These are phyloP conservation scores for Heterocephalus glaber DNA, from an alignment of 2,113 vertebrate species.

Conservation along the genomic window DNA sequence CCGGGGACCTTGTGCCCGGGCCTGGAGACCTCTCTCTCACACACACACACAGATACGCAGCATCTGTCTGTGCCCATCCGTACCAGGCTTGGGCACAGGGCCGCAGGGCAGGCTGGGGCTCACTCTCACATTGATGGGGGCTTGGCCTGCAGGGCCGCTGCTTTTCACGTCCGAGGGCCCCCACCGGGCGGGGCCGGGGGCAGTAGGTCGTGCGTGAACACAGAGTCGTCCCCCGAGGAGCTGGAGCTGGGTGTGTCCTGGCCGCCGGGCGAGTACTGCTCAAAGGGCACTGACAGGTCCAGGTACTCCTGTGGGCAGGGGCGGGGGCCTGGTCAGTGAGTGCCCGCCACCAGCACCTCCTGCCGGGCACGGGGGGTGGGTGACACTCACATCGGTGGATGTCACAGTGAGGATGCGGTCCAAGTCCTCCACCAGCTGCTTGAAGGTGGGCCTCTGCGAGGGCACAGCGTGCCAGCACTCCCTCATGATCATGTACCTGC, in stretches of 20 bases:
- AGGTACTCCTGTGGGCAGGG: slow-evolving; percentile 89
- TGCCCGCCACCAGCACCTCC: fast-evolving
- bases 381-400: slow-evolving; percentile 92
- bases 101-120: not conserved
- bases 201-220: slow-evolving; percentile 95
- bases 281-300: slow-evolving; percentile 96
- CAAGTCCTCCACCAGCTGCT: slow-evolving; percentile 96
- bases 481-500: slow-evolving; percentile 98
- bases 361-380: fast-evolving
- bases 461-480: slow-evolving; percentile 98
- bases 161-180: slow-evolving; percentile 88
- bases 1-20: not conserved
- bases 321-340: not conserved
- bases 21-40: not conserved
- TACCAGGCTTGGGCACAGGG: not conserved
- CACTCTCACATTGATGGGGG: slow-evolving; percentile 36
- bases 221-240: slow-evolving; percentile 96
- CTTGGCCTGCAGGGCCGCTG: not conserved
- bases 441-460: slow-evolving; percentile 97
- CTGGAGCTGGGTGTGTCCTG: slow-evolving; percentile 97
- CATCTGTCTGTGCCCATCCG: not conserved
- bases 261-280: slow-evolving; percentile 96
- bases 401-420: slow-evolving; percentile 95
- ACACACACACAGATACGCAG: fast-evolving
- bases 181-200: slow-evolving; percentile 89